A percentile compares a stretch with the other conserved stretches of the same genome.
phyloP scores from a whole-genome alignment of 2,888 invertebrate genomes.

The Pandemis heparana region DNA sequence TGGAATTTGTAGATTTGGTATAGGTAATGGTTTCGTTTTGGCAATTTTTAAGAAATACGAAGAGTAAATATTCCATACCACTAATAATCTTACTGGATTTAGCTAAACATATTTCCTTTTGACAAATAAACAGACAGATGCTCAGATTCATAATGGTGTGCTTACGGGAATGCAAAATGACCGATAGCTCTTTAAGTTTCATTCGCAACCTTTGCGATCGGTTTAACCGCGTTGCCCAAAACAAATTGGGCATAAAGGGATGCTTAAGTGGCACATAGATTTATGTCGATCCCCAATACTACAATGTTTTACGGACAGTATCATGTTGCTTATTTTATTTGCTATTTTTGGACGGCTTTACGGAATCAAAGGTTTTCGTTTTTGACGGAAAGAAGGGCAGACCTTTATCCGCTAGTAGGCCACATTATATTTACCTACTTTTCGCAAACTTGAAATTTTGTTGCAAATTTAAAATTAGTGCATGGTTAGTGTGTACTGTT shows the following conservation, averaged over 20 bases:
- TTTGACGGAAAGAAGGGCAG: neutral
- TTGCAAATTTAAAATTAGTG: too few species aligned
- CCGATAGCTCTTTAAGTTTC: neutral
- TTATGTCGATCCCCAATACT: constrained; percentile 12
- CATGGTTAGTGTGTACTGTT: too few species aligned
- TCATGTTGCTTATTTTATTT: constrained; percentile 4
- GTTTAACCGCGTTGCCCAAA: constrained; percentile 28
- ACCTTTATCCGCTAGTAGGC: too few species aligned
- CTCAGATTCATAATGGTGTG: neutral
- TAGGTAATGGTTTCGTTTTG: neutral
- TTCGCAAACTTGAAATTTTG: too few species aligned
- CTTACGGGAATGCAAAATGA: neutral
- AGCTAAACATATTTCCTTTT: neutral
- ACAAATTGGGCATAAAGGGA: constrained; percentile 40
- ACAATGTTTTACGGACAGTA: constrained; percentile 5
- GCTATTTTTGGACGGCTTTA: neutral
- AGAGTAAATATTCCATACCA: too few species aligned
- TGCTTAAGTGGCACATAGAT: constrained; percentile 30
- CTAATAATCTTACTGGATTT: too few species aligned
- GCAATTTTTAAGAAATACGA: too few species aligned
- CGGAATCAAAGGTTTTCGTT: neutral
- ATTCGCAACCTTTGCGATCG: constrained; percentile 12
- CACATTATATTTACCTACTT: too few species aligned
- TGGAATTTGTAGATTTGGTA: neutral
- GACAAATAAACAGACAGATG: neutral